Evolutionary conservation across 2,888 invertebrate species (phyloP).

Genomic region (Hirtodrosophila trivittata): DNA sequence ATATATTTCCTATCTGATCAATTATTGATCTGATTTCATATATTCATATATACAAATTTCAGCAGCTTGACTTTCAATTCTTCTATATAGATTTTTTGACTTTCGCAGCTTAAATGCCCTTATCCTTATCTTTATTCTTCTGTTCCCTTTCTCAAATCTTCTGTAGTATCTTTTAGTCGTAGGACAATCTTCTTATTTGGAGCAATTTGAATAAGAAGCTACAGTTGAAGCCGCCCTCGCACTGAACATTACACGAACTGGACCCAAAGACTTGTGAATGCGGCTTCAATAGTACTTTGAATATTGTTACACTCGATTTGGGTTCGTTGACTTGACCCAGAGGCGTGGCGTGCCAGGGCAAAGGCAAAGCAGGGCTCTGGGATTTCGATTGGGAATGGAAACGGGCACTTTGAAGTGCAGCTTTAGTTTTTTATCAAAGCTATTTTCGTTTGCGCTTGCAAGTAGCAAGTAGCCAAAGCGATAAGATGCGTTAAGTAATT

Average conservation of each 20-base stretch:
- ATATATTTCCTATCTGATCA: no score
- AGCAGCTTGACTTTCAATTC: no score
- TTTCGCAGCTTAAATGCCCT: no score
- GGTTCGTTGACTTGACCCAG: constrained; percentile 67
- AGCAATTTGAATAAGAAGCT: no score
- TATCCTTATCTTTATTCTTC: no score
- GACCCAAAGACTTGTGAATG: constrained; percentile 66
- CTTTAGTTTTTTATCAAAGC: constrained; percentile 62
- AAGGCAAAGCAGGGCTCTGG: background rate
- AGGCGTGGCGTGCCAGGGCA: constrained; percentile 25
- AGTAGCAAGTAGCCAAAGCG: constrained; percentile 49
- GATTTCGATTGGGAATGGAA: constrained; percentile 13
- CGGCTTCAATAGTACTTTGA: constrained; percentile 75
- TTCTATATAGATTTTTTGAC: no score
- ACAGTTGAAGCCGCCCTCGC: constrained; percentile 47
- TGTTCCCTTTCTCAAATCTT: no score
- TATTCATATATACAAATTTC: no score
- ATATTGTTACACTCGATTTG: constrained; percentile 75
- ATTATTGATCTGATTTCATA: no score
- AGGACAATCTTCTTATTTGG: no score
- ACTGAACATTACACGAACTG: constrained; percentile 66
- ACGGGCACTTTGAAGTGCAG: constrained; percentile 64
- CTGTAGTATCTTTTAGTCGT: no score
- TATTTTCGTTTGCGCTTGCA: constrained; percentile 69
- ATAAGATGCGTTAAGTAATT: constrained; percentile 78